A percentile compares a stretch with the other conserved stretches of the same genome.
Evolutionary conservation across 2,797 vertebrate species (phyloP).

Genomic region (Danionella dracula): DNA sequence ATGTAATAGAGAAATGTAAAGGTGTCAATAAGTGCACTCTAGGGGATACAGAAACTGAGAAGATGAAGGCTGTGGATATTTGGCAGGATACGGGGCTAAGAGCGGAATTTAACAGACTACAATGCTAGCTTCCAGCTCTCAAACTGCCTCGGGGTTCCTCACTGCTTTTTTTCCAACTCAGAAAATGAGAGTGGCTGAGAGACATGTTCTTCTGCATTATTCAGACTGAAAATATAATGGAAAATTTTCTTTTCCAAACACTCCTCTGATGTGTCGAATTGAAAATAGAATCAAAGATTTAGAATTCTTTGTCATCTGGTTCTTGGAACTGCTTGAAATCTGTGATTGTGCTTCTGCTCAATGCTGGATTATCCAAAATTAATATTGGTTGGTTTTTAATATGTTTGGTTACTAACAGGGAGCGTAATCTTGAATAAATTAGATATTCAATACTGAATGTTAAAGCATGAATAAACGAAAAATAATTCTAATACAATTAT

Average conservation of each 20-base stretch:
- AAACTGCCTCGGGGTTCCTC: conserved; percentile 13
- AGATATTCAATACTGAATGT: no score
- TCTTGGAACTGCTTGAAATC: conserved; percentile 3
- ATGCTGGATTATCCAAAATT: not conserved
- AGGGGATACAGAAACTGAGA: no score
- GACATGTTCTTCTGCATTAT: conserved; percentile 18
- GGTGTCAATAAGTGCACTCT: no score
- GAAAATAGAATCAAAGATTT: conserved; percentile 27
- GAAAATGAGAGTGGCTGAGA: conserved; percentile 1
- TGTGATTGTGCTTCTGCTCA: conserved; percentile 5
- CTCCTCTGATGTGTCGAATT: conserved; percentile 21
- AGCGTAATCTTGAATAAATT: no score
- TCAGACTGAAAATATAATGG: conserved; percentile 27
- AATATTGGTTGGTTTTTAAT: conserved; percentile 2
- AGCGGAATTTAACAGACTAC: conserved; percentile 2
- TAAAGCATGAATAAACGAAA: no score
- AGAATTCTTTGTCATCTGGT: conserved; percentile 10
- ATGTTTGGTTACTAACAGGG: conserved; percentile 2
- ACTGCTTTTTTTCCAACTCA: not conserved
- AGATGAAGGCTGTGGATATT: conserved; percentile 1
- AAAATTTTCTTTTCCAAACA: conserved; percentile 14
- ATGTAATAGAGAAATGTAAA: no score
- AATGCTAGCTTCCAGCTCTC: not conserved
- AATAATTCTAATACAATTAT: no score
- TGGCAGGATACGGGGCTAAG: not conserved